Base-by-base conservation (phyloP, 2,113 vertebrate genomes). In the Pangasianodon gigas region DNA sequence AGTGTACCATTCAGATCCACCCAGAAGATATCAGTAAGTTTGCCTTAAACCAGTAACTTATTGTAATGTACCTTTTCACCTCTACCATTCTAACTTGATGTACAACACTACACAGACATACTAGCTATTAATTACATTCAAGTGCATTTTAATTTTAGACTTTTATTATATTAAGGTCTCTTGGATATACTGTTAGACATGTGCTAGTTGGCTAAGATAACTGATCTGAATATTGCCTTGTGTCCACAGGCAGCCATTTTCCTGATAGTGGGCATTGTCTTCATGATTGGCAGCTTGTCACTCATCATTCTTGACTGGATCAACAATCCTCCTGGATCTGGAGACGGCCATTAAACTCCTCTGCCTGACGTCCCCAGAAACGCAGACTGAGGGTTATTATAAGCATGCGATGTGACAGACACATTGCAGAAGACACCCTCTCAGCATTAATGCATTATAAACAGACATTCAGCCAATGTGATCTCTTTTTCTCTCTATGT, bases 221-320 rank as follows among this genome's bases (percentile, higher is more conserved):
- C 44, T 62, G 3, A 83, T 41, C 32, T 37, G 29, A 48, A 74
- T 52, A 13, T 91, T n/a, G 65, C 46, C 88, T 75, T 74, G 92
- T 77, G 24, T 94, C 89, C 65, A 0, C 95, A 99, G 98, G 98
- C 98, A 67, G 24, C 95, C 65, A 77, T 97, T 93, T 99, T 99
- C 93, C 97, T 99, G 32, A 92, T 97, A 84, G 91, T 96, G 90
- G 98, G 98, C 71, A 86, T 99, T 74, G 92, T 99, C 94, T 99
- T 99, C 93, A 99, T 99, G 98, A 93, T 97, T 62, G 97, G 96
- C 94, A 99, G 98, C 94, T 97, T 99, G 96, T 94, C 96, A 1
- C 97, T 99, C 92, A 99, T 99, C 92, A 94, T 97, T 89, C 93
- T 97, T 41, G 98, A 99, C 95, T 99, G 98, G 98, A 96, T 99